These are phyloP conservation scores for Illadopsis cleaveri DNA, from an alignment of 2,113 vertebrate species.

Conservation along the genomic window DNA sequence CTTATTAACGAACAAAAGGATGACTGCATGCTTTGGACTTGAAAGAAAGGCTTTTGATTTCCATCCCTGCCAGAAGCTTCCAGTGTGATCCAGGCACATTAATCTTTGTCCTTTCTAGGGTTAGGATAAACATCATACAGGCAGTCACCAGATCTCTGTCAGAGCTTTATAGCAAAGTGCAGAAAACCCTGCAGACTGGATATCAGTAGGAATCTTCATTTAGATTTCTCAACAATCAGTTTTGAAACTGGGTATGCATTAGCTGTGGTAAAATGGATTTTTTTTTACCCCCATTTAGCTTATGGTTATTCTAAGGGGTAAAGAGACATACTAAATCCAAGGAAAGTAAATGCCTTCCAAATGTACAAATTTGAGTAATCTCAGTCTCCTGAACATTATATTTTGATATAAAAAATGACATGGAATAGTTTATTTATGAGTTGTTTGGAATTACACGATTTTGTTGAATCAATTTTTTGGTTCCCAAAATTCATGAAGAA, in stretches of 20 bases:
- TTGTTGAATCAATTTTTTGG: background rate
- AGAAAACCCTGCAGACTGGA: background rate
- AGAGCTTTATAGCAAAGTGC: background rate
- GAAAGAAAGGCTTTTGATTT: background rate
- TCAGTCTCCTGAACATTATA: background rate
- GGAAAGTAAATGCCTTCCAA: background rate
- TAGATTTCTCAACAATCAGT: background rate
- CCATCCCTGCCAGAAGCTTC: background rate
- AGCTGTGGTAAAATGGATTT: background rate
- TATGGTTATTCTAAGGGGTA: background rate
- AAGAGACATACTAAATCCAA: background rate
- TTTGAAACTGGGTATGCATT: background rate
- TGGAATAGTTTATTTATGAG: background rate
- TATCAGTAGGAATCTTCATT: background rate
- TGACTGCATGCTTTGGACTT: background rate
- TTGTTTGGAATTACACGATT: background rate
- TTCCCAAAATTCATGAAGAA: background rate
- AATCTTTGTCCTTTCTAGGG: background rate
- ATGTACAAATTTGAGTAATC: background rate
- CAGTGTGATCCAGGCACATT: background rate
- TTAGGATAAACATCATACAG: background rate
- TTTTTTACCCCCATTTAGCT: background rate
- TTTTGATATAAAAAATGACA: background rate
- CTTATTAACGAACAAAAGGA: background rate
- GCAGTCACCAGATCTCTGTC: rapidly evolving